Percentiles rank a stretch among this genome's conserved stretches.
These are phyloP conservation scores for Neoseiulus cucumeris DNA, from an alignment of 1,140 invertebrate genomes.

Conservation along the genomic window DNA sequence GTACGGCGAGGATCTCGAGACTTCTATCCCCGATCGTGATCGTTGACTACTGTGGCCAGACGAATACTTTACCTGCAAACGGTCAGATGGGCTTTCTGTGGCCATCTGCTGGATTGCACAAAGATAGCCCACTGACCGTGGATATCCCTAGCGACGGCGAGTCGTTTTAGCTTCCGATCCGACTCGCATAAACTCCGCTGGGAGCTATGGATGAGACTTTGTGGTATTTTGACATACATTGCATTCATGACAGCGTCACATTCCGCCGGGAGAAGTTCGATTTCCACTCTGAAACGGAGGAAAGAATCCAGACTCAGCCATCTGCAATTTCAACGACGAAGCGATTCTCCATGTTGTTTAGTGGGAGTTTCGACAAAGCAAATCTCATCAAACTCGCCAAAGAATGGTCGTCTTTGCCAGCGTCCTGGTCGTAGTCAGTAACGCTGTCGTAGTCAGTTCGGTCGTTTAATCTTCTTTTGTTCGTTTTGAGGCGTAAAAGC, in stretches of 20 bases:
- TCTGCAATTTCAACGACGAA: neutral
- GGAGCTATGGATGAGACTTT: too few relatives aligned
- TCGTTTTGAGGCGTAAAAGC: neutral
- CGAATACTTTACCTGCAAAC: neutral
- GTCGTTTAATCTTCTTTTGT: neutral
- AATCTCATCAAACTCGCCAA: too few relatives aligned
- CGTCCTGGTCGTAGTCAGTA: neutral
- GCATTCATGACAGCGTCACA: too few relatives aligned
- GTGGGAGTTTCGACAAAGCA: too few relatives aligned
- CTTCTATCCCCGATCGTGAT: too few relatives aligned
- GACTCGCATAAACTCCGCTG: neutral
- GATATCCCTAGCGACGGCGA: conserved; percentile 1
- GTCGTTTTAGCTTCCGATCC: neutral
- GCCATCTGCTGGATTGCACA: neutral
- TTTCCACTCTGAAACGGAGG: too few relatives aligned
- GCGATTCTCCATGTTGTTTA: neutral
- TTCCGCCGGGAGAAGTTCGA: too few relatives aligned
- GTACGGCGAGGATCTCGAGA: too few relatives aligned
- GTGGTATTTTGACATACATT: too few relatives aligned
- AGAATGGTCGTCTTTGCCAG: neutral
- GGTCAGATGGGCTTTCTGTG: neutral
- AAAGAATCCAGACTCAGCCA: neutral
- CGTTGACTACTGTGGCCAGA: too few relatives aligned
- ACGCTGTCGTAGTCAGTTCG: neutral
- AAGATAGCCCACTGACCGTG: conserved; percentile 1